Percentiles rank a stretch among this genome's conserved stretches.
Conservation (phyloP, 2,797 vertebrate species). For the Chlorospingus semifuscus region DNA sequence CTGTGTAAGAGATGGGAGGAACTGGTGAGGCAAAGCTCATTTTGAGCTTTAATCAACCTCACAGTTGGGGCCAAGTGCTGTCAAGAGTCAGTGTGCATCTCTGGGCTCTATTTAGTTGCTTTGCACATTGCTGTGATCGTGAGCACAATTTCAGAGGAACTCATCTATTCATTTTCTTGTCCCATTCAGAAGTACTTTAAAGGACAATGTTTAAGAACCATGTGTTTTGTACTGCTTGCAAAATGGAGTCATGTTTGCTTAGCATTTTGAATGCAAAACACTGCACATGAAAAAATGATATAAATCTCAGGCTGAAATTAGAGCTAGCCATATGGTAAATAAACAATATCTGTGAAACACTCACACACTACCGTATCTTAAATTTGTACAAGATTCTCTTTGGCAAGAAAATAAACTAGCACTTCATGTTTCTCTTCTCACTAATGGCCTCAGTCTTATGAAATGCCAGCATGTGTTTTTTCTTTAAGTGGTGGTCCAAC, state of each 20-base stretch:
- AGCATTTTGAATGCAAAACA: background rate
- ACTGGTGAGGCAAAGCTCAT: background rate
- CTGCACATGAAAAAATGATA: background rate
- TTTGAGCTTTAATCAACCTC: background rate
- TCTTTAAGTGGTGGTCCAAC: background rate
- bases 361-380: background rate
- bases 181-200: background rate
- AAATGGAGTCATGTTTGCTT: background rate
- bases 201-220: background rate
- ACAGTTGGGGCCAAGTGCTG: background rate
- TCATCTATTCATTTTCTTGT: background rate
- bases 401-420: slow-evolving; percentile 38
- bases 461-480: slow-evolving; percentile 52
- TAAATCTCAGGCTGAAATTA: background rate
- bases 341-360: slow-evolving; percentile 17
- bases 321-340: slow-evolving; percentile 2
- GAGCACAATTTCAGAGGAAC: background rate
- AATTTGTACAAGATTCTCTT: background rate
- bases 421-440: slow-evolving; percentile 52
- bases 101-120: background rate
- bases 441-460: background rate
- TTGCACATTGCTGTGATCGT: background rate
- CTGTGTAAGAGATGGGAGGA: background rate
- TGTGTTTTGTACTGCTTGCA: background rate
- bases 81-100: background rate